These are phyloP conservation scores for Sorex maritimensis DNA, from an alignment of 2,797 vertebrate genomes.

Conservation along the genomic window DNA sequence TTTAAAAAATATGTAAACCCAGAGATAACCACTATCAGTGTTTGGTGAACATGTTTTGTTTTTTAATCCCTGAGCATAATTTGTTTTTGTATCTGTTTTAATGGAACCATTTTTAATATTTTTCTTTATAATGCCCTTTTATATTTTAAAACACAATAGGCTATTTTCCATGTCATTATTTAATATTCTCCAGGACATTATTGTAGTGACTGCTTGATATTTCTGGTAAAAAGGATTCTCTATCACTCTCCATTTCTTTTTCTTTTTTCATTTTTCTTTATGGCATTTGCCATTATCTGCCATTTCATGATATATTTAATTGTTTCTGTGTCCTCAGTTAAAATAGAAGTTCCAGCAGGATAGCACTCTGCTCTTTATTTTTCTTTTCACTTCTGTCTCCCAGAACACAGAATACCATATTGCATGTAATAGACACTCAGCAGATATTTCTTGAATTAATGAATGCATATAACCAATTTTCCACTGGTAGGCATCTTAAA, in stretches of 20 bases:
- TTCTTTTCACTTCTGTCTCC: fast-evolving
- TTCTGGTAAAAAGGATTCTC: too few relatives aligned
- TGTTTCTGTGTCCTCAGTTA: not conserved
- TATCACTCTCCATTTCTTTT: not conserved
- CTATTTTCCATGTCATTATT: fast-evolving
- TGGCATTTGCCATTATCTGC: fast-evolving
- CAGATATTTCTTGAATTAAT: fast-evolving
- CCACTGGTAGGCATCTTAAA: fast-evolving
- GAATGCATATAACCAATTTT: fast-evolving
- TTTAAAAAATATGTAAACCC: not conserved
- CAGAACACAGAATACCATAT: fast-evolving
- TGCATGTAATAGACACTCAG: fast-evolving
- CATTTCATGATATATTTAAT: not conserved
- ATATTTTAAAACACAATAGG: not conserved
- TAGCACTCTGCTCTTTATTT: fast-evolving
- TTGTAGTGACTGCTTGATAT: not conserved
- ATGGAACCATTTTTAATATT: fast-evolving
- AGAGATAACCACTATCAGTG: fast-evolving
- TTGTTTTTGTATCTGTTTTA: not conserved
- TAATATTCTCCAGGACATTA: too few relatives aligned
- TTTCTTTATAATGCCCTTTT: not conserved
- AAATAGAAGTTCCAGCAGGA: not conserved
- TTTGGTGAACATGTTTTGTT: fast-evolving
- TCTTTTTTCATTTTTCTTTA: not conserved
- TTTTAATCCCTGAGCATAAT: fast-evolving